These are phyloP conservation scores for Pseudopleuronectes americanus DNA, from an alignment of 2,797 vertebrate genomes.

Conservation along the genomic window DNA sequence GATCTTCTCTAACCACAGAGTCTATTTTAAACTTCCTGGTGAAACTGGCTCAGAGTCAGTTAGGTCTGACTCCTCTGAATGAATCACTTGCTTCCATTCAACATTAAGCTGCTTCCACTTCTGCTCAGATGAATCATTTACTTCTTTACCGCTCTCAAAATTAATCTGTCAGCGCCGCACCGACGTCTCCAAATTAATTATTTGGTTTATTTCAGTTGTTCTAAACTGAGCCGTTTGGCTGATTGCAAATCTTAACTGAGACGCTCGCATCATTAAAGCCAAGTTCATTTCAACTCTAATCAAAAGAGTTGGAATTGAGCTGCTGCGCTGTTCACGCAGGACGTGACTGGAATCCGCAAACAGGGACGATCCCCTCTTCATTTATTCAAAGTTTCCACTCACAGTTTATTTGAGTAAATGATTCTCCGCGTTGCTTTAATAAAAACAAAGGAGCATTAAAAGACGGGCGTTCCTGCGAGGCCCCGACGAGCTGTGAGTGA, in stretches of 20 bases:
- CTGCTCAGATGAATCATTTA: conserved; percentile 68
- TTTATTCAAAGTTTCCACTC: conserved; percentile 38
- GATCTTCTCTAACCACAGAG: conserved; percentile 54
- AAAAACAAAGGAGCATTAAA: conserved; percentile 48
- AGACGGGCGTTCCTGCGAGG: conserved; percentile 19
- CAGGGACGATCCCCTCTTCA: conserved; percentile 2
- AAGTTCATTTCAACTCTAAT: conserved; percentile 69
- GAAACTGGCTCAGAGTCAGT: conserved; percentile 66
- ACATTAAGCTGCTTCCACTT: conserved; percentile 60
- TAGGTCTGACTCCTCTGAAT: conserved; percentile 67
- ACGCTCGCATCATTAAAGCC: conserved; percentile 63
- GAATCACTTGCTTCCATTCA: conserved; percentile 74
- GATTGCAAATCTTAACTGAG: conserved; percentile 67
- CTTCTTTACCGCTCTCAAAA: conserved; percentile 41
- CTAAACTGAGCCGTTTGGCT: conserved; percentile 71
- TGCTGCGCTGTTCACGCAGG: conserved; percentile 5
- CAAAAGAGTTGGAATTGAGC: conserved; percentile 56
- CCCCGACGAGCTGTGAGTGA: conserved; percentile 29
- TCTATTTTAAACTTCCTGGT: conserved; percentile 72
- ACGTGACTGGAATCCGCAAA: conserved; percentile 64
- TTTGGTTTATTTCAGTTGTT: conserved; percentile 66
- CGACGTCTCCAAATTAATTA: conserved; percentile 65
- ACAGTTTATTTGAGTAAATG: conserved; percentile 36
- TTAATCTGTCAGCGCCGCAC: conserved; percentile 47
- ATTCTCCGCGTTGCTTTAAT: conserved; percentile 41